Evolutionary conservation across 1,140 invertebrate species (phyloP).

Genomic region (Diprion similis): DNA sequence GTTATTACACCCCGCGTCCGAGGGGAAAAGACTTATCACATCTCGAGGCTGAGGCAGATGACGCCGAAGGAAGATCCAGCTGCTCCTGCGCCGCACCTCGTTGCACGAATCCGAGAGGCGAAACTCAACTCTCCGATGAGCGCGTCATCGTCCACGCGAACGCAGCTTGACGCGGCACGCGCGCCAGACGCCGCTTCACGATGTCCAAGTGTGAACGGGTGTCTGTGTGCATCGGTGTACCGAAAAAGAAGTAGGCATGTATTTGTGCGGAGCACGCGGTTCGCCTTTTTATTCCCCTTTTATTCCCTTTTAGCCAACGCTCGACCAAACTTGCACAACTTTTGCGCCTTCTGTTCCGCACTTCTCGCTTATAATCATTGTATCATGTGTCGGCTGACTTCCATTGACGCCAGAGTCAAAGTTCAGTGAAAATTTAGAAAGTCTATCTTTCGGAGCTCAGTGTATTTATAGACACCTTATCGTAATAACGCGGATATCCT

Average conservation of each 20-base stretch:
- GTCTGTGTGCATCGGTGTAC: no score
- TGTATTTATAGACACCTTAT: no score
- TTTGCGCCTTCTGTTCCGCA: background rate
- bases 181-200: no score
- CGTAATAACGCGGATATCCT: no score
- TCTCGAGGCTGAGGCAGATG: background rate
- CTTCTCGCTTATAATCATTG: background rate
- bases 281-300: conserved; percentile 8
- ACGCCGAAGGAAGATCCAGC: background rate
- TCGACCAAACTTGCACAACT: background rate
- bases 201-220: no score
- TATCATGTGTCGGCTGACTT: no score
- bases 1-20: background rate
- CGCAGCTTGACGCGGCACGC: no score
- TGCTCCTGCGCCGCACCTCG: background rate
- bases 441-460: no score
- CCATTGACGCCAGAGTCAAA: no score
- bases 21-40: conserved; percentile 6
- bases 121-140: background rate
- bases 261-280: conserved; percentile 6
- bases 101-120: background rate
- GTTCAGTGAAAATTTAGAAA: no score
- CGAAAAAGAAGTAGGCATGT: background rate
- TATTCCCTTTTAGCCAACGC: background rate
- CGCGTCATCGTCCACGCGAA: no score